A percentile compares a stretch with the other conserved stretches of the same genome.
Conservation (phyloP, 2,888 invertebrate species). For the Euzophera pinguis region DNA sequence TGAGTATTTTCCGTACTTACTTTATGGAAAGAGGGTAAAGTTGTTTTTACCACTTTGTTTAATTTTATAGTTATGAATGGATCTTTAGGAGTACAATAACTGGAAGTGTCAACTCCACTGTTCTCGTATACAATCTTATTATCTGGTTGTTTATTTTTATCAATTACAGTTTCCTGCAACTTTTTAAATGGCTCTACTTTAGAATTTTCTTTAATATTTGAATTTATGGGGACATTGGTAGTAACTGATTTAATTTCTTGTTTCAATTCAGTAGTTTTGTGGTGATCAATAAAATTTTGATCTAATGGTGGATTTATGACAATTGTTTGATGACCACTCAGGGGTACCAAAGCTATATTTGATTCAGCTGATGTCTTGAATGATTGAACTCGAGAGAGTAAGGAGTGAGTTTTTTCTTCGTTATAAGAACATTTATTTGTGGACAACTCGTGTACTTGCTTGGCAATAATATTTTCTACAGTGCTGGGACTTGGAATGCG, state of each 20-base stretch:
- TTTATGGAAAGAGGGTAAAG: slow-evolving; percentile 64
- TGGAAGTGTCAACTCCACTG: slow-evolving; percentile 47
- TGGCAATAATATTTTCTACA: slow-evolving; percentile 42
- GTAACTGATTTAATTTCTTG: slow-evolving; percentile 22
- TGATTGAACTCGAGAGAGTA: slow-evolving; percentile 67
- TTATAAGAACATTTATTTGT: slow-evolving; percentile 28
- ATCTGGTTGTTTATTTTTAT: slow-evolving; percentile 32
- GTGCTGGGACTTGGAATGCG: slow-evolving; percentile 64
- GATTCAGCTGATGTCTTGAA: slow-evolving; percentile 71
- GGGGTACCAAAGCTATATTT: slow-evolving; percentile 68
- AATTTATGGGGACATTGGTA: neutral
- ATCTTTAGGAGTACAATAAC: slow-evolving; percentile 56
- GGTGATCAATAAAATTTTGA: slow-evolving; percentile 34
- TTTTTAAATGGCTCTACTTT: slow-evolving; percentile 24
- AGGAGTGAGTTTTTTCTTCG: slow-evolving; percentile 55
- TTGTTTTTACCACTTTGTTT: slow-evolving; percentile 69
- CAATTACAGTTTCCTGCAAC: slow-evolving; percentile 22
- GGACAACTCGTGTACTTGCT: slow-evolving; percentile 29
- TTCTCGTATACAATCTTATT: slow-evolving; percentile 30
- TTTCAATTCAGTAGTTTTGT: slow-evolving; percentile 13
- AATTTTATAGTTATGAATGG: slow-evolving; percentile 72
- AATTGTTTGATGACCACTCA: slow-evolving; percentile 77
- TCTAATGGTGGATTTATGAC: slow-evolving; percentile 68
- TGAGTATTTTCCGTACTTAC: slow-evolving; percentile 55
- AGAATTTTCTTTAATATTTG: slow-evolving; percentile 11